A percentile compares a stretch with the other conserved stretches of the same genome.
phyloP scores from a whole-genome alignment of 37 sponge, comb jelly and placozoan genomes.

The Beroe forskalii region DNA sequence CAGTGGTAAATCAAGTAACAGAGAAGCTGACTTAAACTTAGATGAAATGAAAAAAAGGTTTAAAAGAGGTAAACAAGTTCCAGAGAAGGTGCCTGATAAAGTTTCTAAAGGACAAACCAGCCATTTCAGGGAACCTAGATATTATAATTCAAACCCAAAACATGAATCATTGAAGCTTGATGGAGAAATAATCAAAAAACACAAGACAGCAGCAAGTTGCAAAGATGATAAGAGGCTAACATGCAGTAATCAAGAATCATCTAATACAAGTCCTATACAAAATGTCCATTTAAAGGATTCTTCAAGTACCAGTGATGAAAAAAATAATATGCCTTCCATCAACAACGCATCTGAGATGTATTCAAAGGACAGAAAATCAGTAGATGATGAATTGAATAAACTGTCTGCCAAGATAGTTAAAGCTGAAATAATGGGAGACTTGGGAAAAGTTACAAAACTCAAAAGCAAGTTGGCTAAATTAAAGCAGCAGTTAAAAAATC shows the following conservation, averaged over 20 bases:
- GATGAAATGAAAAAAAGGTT: slow-evolving; percentile 6
- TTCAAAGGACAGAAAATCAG: background rate
- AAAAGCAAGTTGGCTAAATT: slow-evolving; percentile 64
- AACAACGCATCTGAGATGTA: background rate
- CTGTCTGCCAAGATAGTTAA: slow-evolving; percentile 78
- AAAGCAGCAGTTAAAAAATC: slow-evolving; percentile 66
- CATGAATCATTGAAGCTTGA: background rate
- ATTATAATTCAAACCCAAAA: background rate
- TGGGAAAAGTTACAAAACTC: slow-evolving; percentile 69
- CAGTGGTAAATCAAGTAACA: background rate
- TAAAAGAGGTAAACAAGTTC: background rate
- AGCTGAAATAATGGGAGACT: slow-evolving; percentile 85
- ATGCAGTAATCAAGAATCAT: too few relatives aligned
- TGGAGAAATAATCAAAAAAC: background rate
- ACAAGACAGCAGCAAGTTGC: background rate
- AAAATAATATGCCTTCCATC: background rate
- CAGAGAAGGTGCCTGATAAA: background rate
- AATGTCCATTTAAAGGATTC: too few relatives aligned
- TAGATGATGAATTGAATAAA: slow-evolving; percentile 76
- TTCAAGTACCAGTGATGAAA: background rate
- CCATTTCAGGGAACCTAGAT: slow-evolving; percentile 1
- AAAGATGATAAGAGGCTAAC: background rate
- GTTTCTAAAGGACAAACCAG: background rate
- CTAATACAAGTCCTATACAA: too few relatives aligned
- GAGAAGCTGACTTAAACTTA: background rate